phyloP scores from a whole-genome alignment of 2,888 invertebrate species.

The Xestia c-nigrum region DNA sequence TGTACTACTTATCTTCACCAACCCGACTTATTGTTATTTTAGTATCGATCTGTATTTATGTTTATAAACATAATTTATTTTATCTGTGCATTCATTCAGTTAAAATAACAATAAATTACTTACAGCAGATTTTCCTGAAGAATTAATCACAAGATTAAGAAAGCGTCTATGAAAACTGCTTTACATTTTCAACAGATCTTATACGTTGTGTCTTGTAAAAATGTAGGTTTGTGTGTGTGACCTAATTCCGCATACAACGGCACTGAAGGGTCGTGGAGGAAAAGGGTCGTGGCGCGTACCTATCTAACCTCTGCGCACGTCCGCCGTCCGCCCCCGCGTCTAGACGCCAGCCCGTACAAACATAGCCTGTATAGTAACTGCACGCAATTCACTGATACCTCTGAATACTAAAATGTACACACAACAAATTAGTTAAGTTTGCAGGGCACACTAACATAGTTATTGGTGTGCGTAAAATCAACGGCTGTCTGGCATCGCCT shows the following conservation, averaged over 20 bases:
- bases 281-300: constrained; percentile 65
- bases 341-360: constrained; percentile 76
- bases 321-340: constrained; percentile 84
- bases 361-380: constrained; percentile 60
- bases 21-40: constrained; percentile 33
- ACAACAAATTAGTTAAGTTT: too few relatives aligned
- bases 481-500: too few relatives aligned
- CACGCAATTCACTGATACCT: constrained; percentile 64
- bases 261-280: constrained; percentile 70
- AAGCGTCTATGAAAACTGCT: constrained; percentile 1
- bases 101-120: neutral
- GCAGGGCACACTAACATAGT: too few relatives aligned
- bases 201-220: constrained; percentile 31
- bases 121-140: neutral
- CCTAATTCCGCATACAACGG: constrained; percentile 70
- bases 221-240: constrained; percentile 64
- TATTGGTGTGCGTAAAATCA: too few relatives aligned
- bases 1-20: constrained; percentile 55
- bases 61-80: constrained; percentile 7
- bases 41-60: constrained; percentile 11
- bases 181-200: constrained; percentile 18
- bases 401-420: constrained; percentile 47
- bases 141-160: constrained; percentile 9
- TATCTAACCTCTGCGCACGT: constrained; percentile 75
- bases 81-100: neutral